Evolutionary conservation across 2,797 vertebrate genomes (phyloP).

Genomic region (Lagorchestes hirsutus): DNA sequence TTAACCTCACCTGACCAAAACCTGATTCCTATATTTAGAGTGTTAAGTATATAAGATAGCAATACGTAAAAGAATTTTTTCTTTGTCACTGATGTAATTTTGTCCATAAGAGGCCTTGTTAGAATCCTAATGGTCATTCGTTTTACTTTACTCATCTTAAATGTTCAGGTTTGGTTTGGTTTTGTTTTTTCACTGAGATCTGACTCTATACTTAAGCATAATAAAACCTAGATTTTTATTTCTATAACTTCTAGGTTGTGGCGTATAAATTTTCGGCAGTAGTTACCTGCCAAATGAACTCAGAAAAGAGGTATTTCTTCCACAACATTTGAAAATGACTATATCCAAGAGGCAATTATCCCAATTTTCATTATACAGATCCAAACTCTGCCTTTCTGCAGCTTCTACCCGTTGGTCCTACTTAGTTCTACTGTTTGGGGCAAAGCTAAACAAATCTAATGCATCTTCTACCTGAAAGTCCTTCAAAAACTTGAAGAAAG

Average conservation of each 20-base stretch:
- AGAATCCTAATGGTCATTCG: background rate
- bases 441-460: background rate
- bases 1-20: no score
- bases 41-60: no score
- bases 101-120: background rate
- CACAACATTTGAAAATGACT: background rate
- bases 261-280: background rate
- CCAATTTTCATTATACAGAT: background rate
- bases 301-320: background rate
- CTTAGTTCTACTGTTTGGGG: background rate
- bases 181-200: background rate
- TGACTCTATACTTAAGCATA: background rate
- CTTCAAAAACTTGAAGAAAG: background rate
- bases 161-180: background rate
- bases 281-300: background rate
- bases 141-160: background rate
- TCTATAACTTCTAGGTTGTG: background rate
- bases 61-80: background rate
- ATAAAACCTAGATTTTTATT: background rate
- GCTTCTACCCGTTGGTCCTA: background rate
- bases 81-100: background rate
- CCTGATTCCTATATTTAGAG: no score
- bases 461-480: background rate
- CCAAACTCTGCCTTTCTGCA: background rate
- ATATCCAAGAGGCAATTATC: background rate